Conservation (phyloP, 1,140 invertebrate genomes). For the Chelonus insularis region DNA sequence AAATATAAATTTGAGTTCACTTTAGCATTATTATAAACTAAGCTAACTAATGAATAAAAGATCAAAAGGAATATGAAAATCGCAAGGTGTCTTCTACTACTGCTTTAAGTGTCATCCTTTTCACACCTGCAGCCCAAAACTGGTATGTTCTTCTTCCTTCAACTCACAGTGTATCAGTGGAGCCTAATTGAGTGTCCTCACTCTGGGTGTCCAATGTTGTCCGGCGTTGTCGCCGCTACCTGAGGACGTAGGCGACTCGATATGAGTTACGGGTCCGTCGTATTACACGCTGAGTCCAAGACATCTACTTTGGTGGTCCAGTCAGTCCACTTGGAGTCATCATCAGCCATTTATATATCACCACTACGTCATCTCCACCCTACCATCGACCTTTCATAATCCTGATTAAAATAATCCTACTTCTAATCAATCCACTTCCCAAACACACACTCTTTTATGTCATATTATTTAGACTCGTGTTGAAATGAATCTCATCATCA, state of each 20-base stretch:
- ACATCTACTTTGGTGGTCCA: constrained; percentile 52
- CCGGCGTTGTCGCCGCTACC: constrained; percentile 58
- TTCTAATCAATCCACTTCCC: constrained; percentile 16
- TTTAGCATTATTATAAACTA: no score
- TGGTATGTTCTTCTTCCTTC: constrained; percentile 8
- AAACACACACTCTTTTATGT: no score
- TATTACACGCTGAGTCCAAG: constrained; percentile 46
- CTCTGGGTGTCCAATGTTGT: constrained; percentile 59
- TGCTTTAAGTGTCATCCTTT: constrained; percentile 9
- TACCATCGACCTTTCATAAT: constrained; percentile 28
- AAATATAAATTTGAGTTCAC: no score
- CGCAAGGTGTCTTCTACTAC: constrained; percentile 13
- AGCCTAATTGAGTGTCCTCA: constrained; percentile 60
- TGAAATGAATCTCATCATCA: no score
- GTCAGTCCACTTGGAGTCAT: constrained; percentile 42
- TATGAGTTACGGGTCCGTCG: constrained; percentile 61
- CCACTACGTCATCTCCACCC: constrained; percentile 13
- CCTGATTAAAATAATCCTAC: constrained; percentile 24
- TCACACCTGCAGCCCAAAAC: constrained; percentile 11
- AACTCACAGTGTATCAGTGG: constrained; percentile 19
- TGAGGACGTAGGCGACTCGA: constrained; percentile 56
- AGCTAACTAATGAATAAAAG: not conserved
- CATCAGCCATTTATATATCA: constrained; percentile 51
- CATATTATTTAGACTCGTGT: no score
- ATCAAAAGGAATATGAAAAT: not conserved